Base-by-base conservation (phyloP, 2,797 vertebrate genomes). In the Sitta carolinensis region DNA sequence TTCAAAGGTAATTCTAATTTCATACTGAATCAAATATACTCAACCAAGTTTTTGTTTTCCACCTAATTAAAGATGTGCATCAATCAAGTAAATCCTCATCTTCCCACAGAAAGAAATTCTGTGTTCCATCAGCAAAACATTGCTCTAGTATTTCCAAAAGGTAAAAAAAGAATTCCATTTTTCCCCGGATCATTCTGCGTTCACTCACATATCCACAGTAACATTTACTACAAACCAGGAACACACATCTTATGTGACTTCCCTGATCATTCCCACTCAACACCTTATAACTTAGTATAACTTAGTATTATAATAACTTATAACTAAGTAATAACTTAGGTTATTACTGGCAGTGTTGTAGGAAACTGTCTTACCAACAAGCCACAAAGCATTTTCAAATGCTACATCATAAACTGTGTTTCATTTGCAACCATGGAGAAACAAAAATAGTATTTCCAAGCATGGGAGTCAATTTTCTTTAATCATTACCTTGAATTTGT, bases 1-100 rank as follows among this genome's bases (percentile, higher is more conserved):
- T 88, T 51, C 16, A 87, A 68, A 94, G 38, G 21, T 81, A 68
- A 76, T 61, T 95, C 78, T 92, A 34, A 90, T 76, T 92, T 93
- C 58, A 54, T 88, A 80, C 9, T 63, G 64, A 93, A 86, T 22
- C 3, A 26, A 81, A 62, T 38, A 50, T 16, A 73, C 5, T 68
- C 63, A 87, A 61, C 3, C 7, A 84, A 32, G 17, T 40, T 81
- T 13, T 36, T 72, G 32, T 75, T 75, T 85, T 76, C 34, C 38
- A 40, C 10, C 11, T 55, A 83, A n/a, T 57, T 84, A 85, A 87
- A 94, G 38, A 74, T 29, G 32, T 63, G 19, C 23, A 43, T 64
- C 69, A 79, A 87, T 42, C 52, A 82, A 79, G 19, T 57, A 87
- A 82, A 66, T 3, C 18, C 7, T 66, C 13, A 13, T 90, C 75